Base-by-base conservation (phyloP, 1,140 invertebrate species). In the Diachasmimorpha longicaudata region DNA sequence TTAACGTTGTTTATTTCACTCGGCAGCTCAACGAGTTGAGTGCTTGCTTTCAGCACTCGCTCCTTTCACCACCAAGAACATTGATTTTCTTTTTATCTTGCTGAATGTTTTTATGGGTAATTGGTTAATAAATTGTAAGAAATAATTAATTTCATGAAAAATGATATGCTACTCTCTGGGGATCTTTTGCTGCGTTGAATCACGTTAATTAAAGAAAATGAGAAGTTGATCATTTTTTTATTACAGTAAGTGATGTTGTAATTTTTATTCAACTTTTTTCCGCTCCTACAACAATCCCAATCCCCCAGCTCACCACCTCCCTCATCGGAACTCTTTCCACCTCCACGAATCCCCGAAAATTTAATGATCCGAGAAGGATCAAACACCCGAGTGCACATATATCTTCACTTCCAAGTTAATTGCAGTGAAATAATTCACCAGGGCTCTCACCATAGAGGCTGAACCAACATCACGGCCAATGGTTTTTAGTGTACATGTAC, bases 371-470 rank as follows among this genome's bases (percentile, higher is more conserved):
- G n/a, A 68, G 14, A 8, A 1, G 66, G 31, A 68, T 68, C 66
- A 68, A 68, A 37, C 9, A 8, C 25, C 66, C 14, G 11, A 8
- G 39, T 68, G 25, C 31, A 70, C 23, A 73, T 73, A 73, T 75
- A 75, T 70, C 67, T 69, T 70, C 48, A 13, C 31, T 8, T 36
- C 31, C 31, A 75, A 70, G 31, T 70, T 75, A 75, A 75, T 75
- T 75, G 74, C 74, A 75, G 42, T 37, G 46, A 75, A 75, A 75
- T 75, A 75, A 75, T 70, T 75, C 46, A 37, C 46, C 46, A 25
- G 16, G 10, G 63, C n/a, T 25, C 58, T 63, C 58, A 63, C 58
- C 58, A 63, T 23, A 25, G 21, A 14, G 48, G 1, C 16, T 52
- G 14, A 19, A 9, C 48, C 16, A 52, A 52, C 48, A 52, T 52